Conservation (phyloP, 2,113 vertebrate genomes). For the Bucco capensis region DNA sequence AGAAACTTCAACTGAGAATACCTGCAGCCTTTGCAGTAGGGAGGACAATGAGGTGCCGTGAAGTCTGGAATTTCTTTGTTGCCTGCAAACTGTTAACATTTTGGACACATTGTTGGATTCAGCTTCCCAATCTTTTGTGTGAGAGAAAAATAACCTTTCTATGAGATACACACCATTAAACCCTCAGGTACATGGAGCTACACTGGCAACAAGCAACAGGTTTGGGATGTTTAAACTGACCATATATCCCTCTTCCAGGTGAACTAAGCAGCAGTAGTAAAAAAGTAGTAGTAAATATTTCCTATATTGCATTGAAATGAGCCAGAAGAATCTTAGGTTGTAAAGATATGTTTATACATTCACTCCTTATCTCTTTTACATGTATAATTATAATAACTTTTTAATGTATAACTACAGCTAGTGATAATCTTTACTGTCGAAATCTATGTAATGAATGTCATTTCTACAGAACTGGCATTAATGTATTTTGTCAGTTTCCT, state of each 20-base stretch:
- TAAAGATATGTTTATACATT: not conserved
- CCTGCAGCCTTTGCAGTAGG: not conserved
- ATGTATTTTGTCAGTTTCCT: not conserved
- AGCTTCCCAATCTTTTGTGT: not conserved
- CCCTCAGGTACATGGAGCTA: not conserved
- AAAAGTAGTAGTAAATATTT: not conserved
- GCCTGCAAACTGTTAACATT: not conserved
- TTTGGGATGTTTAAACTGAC: not conserved
- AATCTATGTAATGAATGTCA: not conserved
- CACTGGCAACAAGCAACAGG: not conserved
- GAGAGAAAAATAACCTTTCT: not conserved
- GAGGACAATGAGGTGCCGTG: not conserved
- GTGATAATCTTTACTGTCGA: not conserved
- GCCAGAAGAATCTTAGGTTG: not conserved
- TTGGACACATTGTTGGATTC: not conserved
- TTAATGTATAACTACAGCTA: not conserved
- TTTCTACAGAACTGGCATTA: not conserved
- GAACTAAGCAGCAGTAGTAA: not conserved
- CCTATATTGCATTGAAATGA: not conserved
- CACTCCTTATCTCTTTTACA: not conserved
- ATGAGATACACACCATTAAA: not conserved
- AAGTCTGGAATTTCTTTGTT: not conserved
- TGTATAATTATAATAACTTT: not conserved
- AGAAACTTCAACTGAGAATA: not conserved
- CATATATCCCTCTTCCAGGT: not conserved